Evolutionary conservation across 2,888 invertebrate species (phyloP).

Genomic region (Papilio demoleus): DNA sequence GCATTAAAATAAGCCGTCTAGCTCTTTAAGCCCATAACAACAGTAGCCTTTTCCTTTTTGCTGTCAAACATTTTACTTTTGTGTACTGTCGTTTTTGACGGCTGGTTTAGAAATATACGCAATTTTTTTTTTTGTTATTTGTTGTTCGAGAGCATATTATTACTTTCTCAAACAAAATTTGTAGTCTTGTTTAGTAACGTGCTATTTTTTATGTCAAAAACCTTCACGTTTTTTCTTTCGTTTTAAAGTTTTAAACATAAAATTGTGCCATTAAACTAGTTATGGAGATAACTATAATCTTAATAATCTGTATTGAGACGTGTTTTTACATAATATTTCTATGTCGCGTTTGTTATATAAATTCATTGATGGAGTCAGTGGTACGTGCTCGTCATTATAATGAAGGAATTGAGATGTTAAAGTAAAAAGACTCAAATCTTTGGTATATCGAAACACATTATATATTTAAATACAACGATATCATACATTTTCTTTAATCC

Average conservation of each 20-base stretch:
- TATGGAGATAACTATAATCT: no score
- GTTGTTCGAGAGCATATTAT: no score
- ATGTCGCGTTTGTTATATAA: conserved; percentile 37
- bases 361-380: conserved; percentile 36
- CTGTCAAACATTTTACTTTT: conserved; percentile 37
- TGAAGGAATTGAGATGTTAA: conserved; percentile 34
- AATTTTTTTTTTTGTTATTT: no score
- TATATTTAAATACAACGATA: not conserved
- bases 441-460: conserved; percentile 4
- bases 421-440: conserved; percentile 16
- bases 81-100: not conserved
- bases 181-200: no score
- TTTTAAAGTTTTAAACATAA: no score
- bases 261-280: no score
- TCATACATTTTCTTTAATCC: not conserved
- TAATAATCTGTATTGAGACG: no score
- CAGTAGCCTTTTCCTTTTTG: conserved; percentile 10
- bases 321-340: conserved; percentile 31
- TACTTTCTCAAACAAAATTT: no score
- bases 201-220: no score
- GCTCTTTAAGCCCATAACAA: conserved; percentile 13
- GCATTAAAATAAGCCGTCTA: conserved; percentile 26
- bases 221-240: no score
- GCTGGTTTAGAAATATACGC: not conserved
- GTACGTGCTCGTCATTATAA: conserved; percentile 39